Evolutionary conservation across 2,113 vertebrate species (phyloP), one percentile per base, ranked within the genome.

Genomic region (Sylvia atricapilla): DNA sequence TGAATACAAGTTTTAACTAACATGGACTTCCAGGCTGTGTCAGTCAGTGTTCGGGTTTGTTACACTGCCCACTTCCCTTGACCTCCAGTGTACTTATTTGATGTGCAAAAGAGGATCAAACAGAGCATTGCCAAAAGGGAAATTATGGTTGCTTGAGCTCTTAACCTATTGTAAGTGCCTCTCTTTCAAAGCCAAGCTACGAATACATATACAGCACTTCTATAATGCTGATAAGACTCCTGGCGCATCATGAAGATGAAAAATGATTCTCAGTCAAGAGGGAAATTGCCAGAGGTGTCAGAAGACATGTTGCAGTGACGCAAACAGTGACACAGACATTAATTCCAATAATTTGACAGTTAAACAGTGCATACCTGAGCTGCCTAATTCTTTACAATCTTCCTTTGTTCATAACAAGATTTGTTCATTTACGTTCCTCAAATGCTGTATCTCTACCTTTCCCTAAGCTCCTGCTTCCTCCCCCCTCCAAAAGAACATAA

Each of bases 251-350:
- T 12, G 39, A 80, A 84, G 70, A 88, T 92, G 95, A 97, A 87
- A 97, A 97, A 95, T 63, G 52, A 84, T 77, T 69, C 82, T 80
- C n/a, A 78, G 53, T 47, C 39, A 14, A 95, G 80, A 95, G 35
- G 89, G 25, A 96, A 97, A 97, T 89, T 95, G 86, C 84, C 90
- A 92, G 59, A 96, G 62, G 74, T 92, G 77, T 90, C 91, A 96
- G 78, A 93, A 97, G 90, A 87, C 46, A 49, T 83, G 79, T 87
- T 92, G 76, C 87, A 84, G 91, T 95, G 94, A 96, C 2, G 83
- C 53, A 84, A 94, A 79, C 43, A 49, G 35, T 19, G 63, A 89
- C 56, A 96, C 8, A 41, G 43, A 73, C 89, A 97, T 97, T 96
- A 88, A 94, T 96, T 96, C 95, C 89, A 96, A 84, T 93, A 96